Percentiles rank a stretch among this genome's conserved stretches.
These are phyloP conservation scores for Aromia moschata DNA, from an alignment of 2,888 invertebrate genomes.

Conservation along the genomic window DNA sequence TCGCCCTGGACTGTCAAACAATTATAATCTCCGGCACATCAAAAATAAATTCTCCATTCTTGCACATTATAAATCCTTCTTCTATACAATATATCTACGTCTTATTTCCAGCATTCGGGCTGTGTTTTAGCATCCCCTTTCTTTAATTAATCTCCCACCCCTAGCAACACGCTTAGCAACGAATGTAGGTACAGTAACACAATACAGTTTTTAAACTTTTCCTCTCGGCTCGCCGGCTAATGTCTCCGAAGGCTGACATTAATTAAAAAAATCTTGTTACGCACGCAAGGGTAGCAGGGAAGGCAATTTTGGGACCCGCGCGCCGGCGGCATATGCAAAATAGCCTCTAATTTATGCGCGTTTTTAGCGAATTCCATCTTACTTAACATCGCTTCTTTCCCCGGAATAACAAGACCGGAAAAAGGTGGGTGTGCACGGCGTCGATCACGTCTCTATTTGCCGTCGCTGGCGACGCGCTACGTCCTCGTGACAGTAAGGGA, in stretches of 20 bases:
- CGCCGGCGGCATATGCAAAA: conserved; percentile 38
- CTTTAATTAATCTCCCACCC: conserved; percentile 64
- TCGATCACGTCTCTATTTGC: conserved; percentile 1
- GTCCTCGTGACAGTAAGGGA: background rate
- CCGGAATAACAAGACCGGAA: conserved; percentile 5
- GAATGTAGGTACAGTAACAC: conserved; percentile 62
- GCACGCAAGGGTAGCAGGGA: conserved; percentile 49
- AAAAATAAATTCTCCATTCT: conserved; percentile 61
- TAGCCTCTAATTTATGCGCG: conserved; percentile 40
- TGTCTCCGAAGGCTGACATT: conserved; percentile 62
- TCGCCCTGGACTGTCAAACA: conserved; percentile 41
- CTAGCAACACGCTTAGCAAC: conserved; percentile 62
- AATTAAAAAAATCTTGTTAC: conserved; percentile 64
- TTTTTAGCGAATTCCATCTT: conserved; percentile 28
- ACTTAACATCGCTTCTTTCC: conserved; percentile 19
- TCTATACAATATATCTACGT: conserved; percentile 63
- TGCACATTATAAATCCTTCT: conserved; percentile 63
- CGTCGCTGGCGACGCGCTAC: background rate
- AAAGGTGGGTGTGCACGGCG: conserved; percentile 3
- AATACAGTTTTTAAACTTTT: conserved; percentile 62
- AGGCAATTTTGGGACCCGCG: conserved; percentile 15
- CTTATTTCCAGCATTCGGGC: conserved; percentile 62
- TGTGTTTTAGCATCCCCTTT: conserved; percentile 63
- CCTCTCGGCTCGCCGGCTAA: conserved; percentile 55
- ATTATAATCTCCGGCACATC: conserved; percentile 58